Conservation (phyloP, 2,888 invertebrate genomes). For the Hirudinaria manillensis region DNA sequence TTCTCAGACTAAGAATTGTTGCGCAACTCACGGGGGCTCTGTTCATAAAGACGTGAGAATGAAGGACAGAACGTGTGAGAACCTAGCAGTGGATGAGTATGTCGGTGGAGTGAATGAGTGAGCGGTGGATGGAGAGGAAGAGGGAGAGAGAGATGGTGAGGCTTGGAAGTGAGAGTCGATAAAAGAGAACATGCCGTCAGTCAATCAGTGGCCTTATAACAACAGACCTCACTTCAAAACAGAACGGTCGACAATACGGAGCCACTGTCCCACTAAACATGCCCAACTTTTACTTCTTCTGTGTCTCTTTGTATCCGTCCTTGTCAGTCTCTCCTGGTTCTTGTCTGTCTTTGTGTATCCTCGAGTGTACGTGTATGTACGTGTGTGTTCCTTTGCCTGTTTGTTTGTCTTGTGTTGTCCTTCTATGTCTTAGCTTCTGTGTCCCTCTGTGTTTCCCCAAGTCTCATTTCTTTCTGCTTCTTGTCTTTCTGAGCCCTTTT, state of each 20-base stretch:
- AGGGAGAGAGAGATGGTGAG: no score
- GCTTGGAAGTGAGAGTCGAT: no score
- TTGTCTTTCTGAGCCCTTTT: neutral
- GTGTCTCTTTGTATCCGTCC: neutral
- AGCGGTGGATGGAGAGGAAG: no score
- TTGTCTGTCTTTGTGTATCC: neutral
- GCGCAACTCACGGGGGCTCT: no score
- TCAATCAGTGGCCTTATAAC: slow-evolving; percentile 48
- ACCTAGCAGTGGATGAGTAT: no score
- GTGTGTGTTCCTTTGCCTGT: neutral
- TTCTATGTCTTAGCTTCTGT: neutral
- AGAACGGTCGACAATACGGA: neutral
- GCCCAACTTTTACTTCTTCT: neutral
- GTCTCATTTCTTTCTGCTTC: neutral
- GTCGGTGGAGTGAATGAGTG: no score
- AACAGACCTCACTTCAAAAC: slow-evolving; percentile 10
- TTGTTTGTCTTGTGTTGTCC: neutral
- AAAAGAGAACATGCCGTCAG: slow-evolving; percentile 46
- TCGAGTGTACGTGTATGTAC: neutral
- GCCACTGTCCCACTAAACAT: slow-evolving; percentile 2
- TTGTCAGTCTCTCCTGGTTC: neutral
- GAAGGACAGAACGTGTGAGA: no score
- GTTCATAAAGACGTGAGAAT: no score
- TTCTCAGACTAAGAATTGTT: no score
- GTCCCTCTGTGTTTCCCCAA: neutral